Evolutionary conservation across 1,140 invertebrate genomes (phyloP).

Genomic region (Trichomalopsis sarcophagae): DNA sequence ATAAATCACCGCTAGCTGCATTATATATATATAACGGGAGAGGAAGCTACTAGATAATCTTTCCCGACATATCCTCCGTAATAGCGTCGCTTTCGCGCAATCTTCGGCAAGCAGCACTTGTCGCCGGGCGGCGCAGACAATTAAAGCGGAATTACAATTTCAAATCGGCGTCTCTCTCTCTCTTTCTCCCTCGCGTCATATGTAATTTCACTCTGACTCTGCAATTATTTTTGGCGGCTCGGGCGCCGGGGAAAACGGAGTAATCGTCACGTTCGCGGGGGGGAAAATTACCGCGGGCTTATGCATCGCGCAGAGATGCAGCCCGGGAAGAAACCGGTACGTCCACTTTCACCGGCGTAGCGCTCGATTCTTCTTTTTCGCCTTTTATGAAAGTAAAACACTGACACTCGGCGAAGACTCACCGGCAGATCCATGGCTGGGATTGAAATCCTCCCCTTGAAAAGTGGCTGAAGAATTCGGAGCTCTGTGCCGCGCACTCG

Average conservation of each 20-base stretch:
- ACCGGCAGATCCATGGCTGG: constrained; percentile 57
- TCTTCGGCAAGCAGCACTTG: too few species aligned
- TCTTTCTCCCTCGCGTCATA: background rate
- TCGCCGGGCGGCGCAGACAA: too few species aligned
- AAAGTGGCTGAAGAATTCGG: too few species aligned
- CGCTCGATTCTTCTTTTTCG: too few species aligned
- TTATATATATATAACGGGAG: too few species aligned
- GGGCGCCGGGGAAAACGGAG: background rate
- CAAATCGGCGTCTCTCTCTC: background rate
- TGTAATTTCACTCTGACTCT: background rate
- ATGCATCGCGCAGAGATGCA: background rate
- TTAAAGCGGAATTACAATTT: background rate
- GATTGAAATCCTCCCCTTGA: too few species aligned
- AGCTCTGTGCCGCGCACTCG: too few species aligned
- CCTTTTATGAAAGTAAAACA: too few species aligned
- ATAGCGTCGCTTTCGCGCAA: too few species aligned
- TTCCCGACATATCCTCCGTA: too few species aligned
- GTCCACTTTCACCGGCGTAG: background rate
- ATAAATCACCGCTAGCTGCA: too few species aligned
- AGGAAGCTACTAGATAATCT: too few species aligned
- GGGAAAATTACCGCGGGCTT: background rate
- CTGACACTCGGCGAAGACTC: constrained; percentile 27
- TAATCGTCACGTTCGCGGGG: background rate
- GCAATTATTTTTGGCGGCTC: background rate
- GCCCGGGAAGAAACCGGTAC: background rate